These are phyloP conservation scores for Noctua pronuba DNA, from an alignment of 2,888 invertebrate species.

Conservation along the genomic window DNA sequence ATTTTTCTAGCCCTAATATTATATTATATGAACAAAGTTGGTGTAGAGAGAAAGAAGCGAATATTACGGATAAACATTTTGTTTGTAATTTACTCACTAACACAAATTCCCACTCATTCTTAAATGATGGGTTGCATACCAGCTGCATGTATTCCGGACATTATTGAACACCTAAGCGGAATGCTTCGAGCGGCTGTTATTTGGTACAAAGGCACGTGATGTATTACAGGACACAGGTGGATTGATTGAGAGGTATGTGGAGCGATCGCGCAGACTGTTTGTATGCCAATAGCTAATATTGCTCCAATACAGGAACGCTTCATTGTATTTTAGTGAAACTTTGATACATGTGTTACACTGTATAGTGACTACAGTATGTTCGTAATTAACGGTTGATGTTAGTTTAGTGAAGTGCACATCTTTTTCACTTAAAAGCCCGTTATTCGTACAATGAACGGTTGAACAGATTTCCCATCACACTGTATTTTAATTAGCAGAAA, in stretches of 20 bases:
- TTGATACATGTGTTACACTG: conserved; percentile 14
- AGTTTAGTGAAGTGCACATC: background rate
- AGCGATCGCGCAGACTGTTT: conserved; percentile 52
- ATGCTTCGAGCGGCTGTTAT: conserved; percentile 47
- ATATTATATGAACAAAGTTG: background rate
- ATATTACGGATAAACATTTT: background rate
- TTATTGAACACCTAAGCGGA: conserved; percentile 53
- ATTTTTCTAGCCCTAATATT: background rate
- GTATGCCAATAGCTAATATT: conserved; percentile 50
- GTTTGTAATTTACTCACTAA: conserved; percentile 11
- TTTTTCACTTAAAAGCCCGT: background rate
- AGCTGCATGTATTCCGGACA: conserved; percentile 38
- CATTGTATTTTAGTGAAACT: conserved; percentile 41
- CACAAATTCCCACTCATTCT: conserved; percentile 26
- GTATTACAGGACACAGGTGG: conserved; percentile 56
- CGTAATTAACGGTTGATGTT: background rate
- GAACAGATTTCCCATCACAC: background rate
- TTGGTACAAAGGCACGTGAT: conserved; percentile 53
- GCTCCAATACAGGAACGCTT: conserved; percentile 21
- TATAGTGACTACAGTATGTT: background rate
- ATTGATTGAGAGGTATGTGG: conserved; percentile 57
- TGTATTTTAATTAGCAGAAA: conserved; percentile 15
- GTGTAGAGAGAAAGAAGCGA: background rate
- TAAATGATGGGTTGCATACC: conserved; percentile 23
- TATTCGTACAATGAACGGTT: background rate